Percentiles rank a stretch among this genome's conserved stretches.
These are phyloP conservation scores for Spodoptera littoralis DNA, from an alignment of 2,888 invertebrate genomes.

Conservation along the genomic window DNA sequence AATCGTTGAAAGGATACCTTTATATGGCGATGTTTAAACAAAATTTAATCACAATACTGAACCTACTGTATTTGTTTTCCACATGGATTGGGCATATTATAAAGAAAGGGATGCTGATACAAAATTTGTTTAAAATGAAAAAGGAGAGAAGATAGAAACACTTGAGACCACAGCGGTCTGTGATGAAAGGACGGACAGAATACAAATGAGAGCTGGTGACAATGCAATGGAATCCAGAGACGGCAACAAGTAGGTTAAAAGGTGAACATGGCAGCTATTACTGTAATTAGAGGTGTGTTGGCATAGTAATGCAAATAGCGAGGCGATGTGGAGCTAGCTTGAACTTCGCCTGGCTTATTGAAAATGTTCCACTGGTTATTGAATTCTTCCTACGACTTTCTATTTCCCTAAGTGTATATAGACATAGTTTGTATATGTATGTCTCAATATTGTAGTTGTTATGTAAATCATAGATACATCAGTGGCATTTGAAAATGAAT, in stretches of 20 bases:
- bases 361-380: slow-evolving; percentile 29
- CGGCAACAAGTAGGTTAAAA: slow-evolving; percentile 85
- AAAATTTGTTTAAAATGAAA: slow-evolving; percentile 57
- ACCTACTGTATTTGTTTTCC: slow-evolving; percentile 75
- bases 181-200: slow-evolving; percentile 76
- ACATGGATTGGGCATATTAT: slow-evolving; percentile 76
- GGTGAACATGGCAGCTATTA: slow-evolving; percentile 83
- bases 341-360: slow-evolving; percentile 32
- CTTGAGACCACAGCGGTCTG: slow-evolving; percentile 79
- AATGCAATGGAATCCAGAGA: slow-evolving; percentile 82
- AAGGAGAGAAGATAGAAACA: slow-evolving; percentile 74
- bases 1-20: slow-evolving; percentile 65
- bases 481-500: slow-evolving; percentile 51
- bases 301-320: slow-evolving; percentile 77
- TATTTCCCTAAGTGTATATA: too few relatives aligned
- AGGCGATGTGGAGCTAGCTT: slow-evolving; percentile 51
- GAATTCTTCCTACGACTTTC: slow-evolving; percentile 9
- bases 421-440: too few relatives aligned
- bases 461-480: slow-evolving; percentile 18
- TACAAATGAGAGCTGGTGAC: slow-evolving; percentile 78
- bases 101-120: slow-evolving; percentile 69
- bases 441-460: too few relatives aligned
- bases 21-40: slow-evolving; percentile 67
- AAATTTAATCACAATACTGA: slow-evolving; percentile 74
- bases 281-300: slow-evolving; percentile 81